Conservation (phyloP, 2,888 invertebrate genomes). For the Leucoptera coffeella region DNA sequence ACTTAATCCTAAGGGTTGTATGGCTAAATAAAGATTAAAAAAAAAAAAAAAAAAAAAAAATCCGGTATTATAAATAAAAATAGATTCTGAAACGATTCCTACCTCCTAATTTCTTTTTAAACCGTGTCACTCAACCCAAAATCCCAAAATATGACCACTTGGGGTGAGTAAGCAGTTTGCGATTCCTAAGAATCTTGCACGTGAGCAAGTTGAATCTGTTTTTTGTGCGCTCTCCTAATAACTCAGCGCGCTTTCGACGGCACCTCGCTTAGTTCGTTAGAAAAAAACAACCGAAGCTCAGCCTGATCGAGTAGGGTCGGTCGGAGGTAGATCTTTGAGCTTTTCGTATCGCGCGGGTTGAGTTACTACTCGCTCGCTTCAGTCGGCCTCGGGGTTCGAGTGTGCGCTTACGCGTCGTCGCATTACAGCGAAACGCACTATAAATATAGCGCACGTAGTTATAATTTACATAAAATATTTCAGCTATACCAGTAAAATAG, state of each 20-base stretch:
- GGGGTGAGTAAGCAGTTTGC: too few relatives aligned
- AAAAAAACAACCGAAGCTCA: constrained; percentile 52
- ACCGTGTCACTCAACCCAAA: too few relatives aligned
- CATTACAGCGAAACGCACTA: not conserved
- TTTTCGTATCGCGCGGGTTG: not conserved
- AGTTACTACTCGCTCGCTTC: constrained; percentile 18
- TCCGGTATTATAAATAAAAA: too few relatives aligned
- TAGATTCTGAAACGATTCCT: too few relatives aligned
- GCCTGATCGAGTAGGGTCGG: not conserved
- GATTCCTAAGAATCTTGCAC: too few relatives aligned
- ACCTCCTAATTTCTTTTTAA: too few relatives aligned
- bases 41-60: too few relatives aligned
- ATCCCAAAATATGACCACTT: too few relatives aligned
- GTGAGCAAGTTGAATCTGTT: too few relatives aligned
- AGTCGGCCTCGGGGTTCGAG: constrained; percentile 26
- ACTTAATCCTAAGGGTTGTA: too few relatives aligned
- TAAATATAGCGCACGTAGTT: constrained; percentile 15
- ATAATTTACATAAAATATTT: constrained; percentile 8
- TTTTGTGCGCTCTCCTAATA: constrained; percentile 37
- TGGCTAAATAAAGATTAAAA: too few relatives aligned
- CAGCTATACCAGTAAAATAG: too few relatives aligned
- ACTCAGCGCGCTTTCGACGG: constrained; percentile 49
- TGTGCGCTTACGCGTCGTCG: constrained; percentile 10
- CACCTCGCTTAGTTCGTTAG: constrained; percentile 22
- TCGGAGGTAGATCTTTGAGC: not conserved